Base-by-base conservation (phyloP, 1,140 invertebrate species). In the Propsilocerus akamusi region DNA sequence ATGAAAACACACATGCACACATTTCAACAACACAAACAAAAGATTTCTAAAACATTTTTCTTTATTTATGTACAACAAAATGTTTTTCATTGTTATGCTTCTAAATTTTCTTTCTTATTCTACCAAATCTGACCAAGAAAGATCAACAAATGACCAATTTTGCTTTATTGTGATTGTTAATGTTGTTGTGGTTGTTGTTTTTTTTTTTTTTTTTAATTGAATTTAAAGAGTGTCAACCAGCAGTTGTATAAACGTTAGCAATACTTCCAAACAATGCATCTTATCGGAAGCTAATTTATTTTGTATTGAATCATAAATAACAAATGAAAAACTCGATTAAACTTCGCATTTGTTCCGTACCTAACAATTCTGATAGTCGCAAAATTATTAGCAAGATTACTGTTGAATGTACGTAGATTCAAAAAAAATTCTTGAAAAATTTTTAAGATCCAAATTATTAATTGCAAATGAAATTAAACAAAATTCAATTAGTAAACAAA, bases 391-490 rank as follows among this genome's bases (percentile, higher is more conserved):
- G n/a, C n/a, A n/a, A n/a, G n/a, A n/a, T n/a, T n/a, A n/a, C n/a
- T n/a, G n/a, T 6, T 17, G 2, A 46, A n/a, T 46, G 10, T 22
- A 22, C 12, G 12, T 28, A 28, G 6, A 28, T 28, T 6, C 12
- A 28, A 28, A 28, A 30, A 8, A 30, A 30, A 7, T 8, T 8
- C 7, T 8, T 8, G 7, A 30, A 30, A 30, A 30, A 7, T 7
- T 30, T 30, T 30, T 30, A 12, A 34, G 20, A 34, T n/a, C 47
- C 50, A 30, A 56, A 53, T 49, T 52, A 51, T 52, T 48, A 50
- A 56, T 47, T 53, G 8, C 53, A 59, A 54, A 58, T 52, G 54
- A 49, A 62, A 58, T 55, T 61, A 58, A 57, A 68, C 51, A 65
- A 69, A 53, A 67, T 76, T 54, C n/a, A n/a, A n/a, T n/a, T n/a